These are phyloP conservation scores for Eueremaeus valkanovi DNA, from an alignment of 2,888 invertebrate genomes.

Conservation along the genomic window DNA sequence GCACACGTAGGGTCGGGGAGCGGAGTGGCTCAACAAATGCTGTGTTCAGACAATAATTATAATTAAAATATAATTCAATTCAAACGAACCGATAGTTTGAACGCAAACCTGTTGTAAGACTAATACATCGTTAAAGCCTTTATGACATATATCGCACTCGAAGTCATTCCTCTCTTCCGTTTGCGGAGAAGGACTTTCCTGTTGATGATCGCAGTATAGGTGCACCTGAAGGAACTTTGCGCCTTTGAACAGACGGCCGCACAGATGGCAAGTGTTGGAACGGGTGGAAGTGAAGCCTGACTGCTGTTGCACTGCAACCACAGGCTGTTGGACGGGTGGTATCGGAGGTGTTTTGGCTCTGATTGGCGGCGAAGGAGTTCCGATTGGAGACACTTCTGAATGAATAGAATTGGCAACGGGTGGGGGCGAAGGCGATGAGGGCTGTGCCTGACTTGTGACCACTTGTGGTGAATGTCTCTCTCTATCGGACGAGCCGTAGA, in stretches of 20 bases:
- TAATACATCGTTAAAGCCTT: not conserved
- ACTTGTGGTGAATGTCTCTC: not conserved
- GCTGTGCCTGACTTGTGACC: not conserved
- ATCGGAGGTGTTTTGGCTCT: not conserved
- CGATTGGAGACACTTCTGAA: not conserved
- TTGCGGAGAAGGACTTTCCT: slow-evolving; percentile 42
- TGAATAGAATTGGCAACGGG: not conserved
- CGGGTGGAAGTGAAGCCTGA: slow-evolving; percentile 41
- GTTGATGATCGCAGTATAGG: slow-evolving; percentile 49
- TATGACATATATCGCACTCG: slow-evolving; percentile 37
- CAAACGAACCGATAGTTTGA: not conserved
- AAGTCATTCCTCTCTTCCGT: not conserved
- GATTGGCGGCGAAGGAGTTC: slow-evolving; percentile 19
- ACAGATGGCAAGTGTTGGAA: slow-evolving; percentile 49
- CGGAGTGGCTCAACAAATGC: slow-evolving; percentile 54
- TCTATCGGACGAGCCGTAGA: not conserved
- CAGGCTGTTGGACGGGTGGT: not conserved
- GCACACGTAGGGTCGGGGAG: slow-evolving; percentile 56
- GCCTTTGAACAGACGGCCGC: slow-evolving; percentile 49
- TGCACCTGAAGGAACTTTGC: slow-evolving; percentile 50
- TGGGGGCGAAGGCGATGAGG: not conserved
- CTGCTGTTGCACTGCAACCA: not conserved
- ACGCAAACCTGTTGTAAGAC: slow-evolving; percentile 3
- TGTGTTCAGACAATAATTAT: slow-evolving; percentile 45
- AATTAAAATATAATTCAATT: not conserved